Evolutionary conservation across 2,797 vertebrate genomes (phyloP).

Genomic region (Paguma larvata): DNA sequence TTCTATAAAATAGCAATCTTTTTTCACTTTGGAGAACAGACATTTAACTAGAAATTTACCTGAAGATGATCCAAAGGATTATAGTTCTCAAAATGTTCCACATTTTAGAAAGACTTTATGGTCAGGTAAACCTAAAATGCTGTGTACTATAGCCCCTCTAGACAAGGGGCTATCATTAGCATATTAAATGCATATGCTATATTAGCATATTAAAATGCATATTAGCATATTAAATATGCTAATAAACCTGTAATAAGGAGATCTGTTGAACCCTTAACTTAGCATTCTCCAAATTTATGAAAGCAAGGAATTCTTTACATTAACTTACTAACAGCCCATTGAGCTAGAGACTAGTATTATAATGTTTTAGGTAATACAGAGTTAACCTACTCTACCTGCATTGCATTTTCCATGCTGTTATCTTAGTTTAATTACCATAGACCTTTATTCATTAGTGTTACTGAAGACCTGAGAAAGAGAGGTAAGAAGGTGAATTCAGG

Average conservation of each 20-base stretch:
- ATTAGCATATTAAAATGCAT: background rate
- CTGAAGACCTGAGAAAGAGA: background rate
- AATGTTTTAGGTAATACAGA: background rate
- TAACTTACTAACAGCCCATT: rapidly evolving
- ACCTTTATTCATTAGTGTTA: background rate
- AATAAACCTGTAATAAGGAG: background rate
- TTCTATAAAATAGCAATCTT: background rate
- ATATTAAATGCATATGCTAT: background rate
- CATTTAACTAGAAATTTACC: background rate
- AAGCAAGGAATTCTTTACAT: background rate
- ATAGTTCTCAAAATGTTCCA: background rate
- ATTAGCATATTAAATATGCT: background rate
- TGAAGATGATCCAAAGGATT: background rate
- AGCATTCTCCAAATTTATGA: background rate
- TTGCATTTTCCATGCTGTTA: background rate
- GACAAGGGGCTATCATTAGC: background rate
- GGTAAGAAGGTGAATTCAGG: background rate
- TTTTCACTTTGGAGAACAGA: background rate
- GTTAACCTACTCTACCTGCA: background rate
- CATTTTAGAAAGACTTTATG: background rate
- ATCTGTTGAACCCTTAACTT: background rate
- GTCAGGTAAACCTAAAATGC: background rate
- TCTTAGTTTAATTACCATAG: background rate
- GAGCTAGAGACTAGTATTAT: background rate
- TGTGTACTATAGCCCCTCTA: background rate